Conservation (phyloP, 53 echinoderm and acorn worm genomes). For the Henricia sp. region DNA sequence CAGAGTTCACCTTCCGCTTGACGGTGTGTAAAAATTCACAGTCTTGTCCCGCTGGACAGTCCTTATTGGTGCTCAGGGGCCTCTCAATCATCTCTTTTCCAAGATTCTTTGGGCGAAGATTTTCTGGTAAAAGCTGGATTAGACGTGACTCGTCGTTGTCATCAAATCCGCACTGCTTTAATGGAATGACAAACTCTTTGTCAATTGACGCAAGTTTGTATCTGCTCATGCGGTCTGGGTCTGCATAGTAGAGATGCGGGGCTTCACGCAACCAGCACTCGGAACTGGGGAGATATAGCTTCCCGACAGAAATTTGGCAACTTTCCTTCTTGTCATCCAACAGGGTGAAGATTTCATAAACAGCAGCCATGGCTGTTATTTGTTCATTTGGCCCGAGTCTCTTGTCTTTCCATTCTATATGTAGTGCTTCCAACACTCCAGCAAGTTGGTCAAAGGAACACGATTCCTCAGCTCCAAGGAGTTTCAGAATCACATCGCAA, state of each 20-base stretch:
- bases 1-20: conserved; percentile 30
- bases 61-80: conserved; percentile 20
- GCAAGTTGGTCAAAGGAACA: conserved; percentile 57
- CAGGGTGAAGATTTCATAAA: not conserved
- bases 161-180: conserved; percentile 19
- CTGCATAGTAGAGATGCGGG: conserved; percentile 40
- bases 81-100: conserved; percentile 22
- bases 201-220: not conserved
- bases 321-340: not conserved
- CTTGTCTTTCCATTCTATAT: conserved; percentile 5
- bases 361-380: not conserved
- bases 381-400: conserved; percentile 49
- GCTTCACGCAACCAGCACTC: conserved; percentile 5
- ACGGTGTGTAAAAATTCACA: conserved; percentile 17
- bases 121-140: conserved; percentile 6
- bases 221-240: conserved; percentile 3
- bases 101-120: conserved; percentile 33
- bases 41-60: conserved; percentile 3
- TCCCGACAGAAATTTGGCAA: conserved; percentile 25
- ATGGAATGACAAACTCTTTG: conserved; percentile 37
- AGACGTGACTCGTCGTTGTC: not conserved
- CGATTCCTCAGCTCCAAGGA: conserved; percentile 27
- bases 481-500: conserved; percentile 21
- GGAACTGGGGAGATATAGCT: conserved; percentile 41
- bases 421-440: conserved; percentile 24